Base-by-base conservation (phyloP, 2,113 vertebrate genomes). In the Sorex fumeus region DNA sequence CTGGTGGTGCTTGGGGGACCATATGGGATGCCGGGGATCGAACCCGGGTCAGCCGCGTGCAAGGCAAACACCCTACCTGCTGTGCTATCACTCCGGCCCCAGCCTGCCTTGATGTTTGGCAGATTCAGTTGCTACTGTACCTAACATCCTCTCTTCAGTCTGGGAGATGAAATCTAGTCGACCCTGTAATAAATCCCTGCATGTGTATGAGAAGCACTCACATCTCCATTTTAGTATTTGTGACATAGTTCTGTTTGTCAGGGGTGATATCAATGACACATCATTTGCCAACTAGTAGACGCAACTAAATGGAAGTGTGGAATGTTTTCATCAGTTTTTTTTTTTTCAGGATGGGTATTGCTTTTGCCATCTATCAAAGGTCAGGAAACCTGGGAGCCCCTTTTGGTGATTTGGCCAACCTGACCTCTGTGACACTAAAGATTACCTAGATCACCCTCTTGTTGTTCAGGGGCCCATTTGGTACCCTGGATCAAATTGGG, bases 191-290 rank as follows among this genome's bases (percentile, higher is more conserved):
- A 67, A 87, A 57, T 28, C 75, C 36, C 66, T 71, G 2, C 30
- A 16, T 0, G 9, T 60, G 19, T 23, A 21, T 66, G 25, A 69
- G 28, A 78, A 19, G 12, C 10, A 0, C 12, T 43, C 16, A 40
- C 32, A 62, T 87, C 53, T 91, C 53, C 62, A 67, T 72, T 60
- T 43, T 77, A 84, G 83, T 86, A 74, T 90, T 88, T 92, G 79
- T 93, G 40, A 78, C 32, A 50, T 13, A 90, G 79, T 86, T 70
- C 60, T 88, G 13, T 83, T 83, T 88, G 85, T 75, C 60, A 82
- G 43, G 53, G 34, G 30, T 47, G 64, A 25, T 93, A 70, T 86
- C 40, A 66, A 0, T 83, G 92, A 88, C 78, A 94, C 86, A 40
- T 28, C 50, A 45, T 86, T 82, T 78, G 62, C 21, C 83, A 57